Evolutionary conservation across 1,140 invertebrate genomes (phyloP), one percentile per base, ranked within the genome.

Genomic region (Brachionus rubens): DNA sequence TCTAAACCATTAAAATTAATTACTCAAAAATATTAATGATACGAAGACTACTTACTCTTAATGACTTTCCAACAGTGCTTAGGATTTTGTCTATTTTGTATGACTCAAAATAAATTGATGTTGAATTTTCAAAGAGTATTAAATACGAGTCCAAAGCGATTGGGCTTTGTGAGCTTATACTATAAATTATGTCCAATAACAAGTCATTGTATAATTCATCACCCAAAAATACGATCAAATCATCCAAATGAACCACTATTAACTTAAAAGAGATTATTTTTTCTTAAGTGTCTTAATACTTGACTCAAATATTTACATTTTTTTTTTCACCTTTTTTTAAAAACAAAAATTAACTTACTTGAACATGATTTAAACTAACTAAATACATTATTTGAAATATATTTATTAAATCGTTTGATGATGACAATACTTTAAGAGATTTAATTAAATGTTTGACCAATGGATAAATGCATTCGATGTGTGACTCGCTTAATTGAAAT

Each of bases 341-440:
- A 36, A 36, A 36, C 3, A 36, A 36, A 36, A 36, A 26, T 12
- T 19, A 50, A 26, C 26, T 59, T 41, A 72, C 68, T 72, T 72
- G 68, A 14, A 72, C 68, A 54, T 72, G 68, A 50, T 50, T 48
- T 10, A 72, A 21, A 21, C 28, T 40, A 24, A 72, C 50, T 21
- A 72, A 50, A 41, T 54, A 48, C 43, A 72, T 40, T 14, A 54
- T 72, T 41, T 72, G 68, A 36, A 72, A 54, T 21, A 72, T 72
- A 36, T 72, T 50, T 40, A 41, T 28, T 7, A 50, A 36, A 33
- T 72, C 68, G 3, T 72, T 72, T 16, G 68, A 40, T 12, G 43
- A 48, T 9, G 28, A 33, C 5, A 72, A 12, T n/a, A 50, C 7
- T 19, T 21, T 54, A 19, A 72, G 46, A 2, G 9, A 19, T 21